Evolutionary conservation across 2,888 invertebrate species (phyloP).

Genomic region (Macrosoma leucophasiata): DNA sequence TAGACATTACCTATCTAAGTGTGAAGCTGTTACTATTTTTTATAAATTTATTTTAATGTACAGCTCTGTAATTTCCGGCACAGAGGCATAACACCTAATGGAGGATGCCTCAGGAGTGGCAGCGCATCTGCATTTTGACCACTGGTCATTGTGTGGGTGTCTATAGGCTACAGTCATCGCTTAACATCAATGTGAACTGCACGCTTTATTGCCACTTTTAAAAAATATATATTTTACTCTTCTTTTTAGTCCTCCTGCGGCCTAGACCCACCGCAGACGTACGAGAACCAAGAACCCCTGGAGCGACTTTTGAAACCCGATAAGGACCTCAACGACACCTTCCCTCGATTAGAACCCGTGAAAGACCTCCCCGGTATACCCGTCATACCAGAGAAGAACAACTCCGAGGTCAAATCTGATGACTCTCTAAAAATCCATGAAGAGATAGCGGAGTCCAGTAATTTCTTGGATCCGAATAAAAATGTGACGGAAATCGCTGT

Average conservation of each 20-base stretch:
- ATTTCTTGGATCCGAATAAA: constrained; percentile 45
- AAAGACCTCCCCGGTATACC: constrained; percentile 52
- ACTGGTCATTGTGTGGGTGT: too few species aligned
- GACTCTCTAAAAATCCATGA: constrained; percentile 48
- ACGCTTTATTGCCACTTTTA: too few species aligned
- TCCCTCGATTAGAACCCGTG: constrained; percentile 37
- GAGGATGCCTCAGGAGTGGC: too few species aligned
- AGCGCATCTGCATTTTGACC: too few species aligned
- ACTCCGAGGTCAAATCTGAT: constrained; percentile 47
- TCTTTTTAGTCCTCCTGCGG: constrained; percentile 52
- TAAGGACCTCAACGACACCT: constrained; percentile 58
- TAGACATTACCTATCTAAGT: too few species aligned
- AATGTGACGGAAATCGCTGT: constrained; percentile 28
- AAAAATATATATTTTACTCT: too few species aligned
- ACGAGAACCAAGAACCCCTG: constrained; percentile 57
- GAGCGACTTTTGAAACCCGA: constrained; percentile 50
- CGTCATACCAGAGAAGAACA: constrained; percentile 44
- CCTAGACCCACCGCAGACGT: constrained; percentile 56
- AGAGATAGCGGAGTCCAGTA: constrained; percentile 48
- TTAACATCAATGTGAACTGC: too few species aligned
- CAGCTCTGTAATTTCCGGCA: too few species aligned
- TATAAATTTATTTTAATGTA: too few species aligned
- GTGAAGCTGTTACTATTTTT: too few species aligned
- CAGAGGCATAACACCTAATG: too few species aligned
- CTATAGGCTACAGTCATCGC: too few species aligned